A percentile compares a stretch with the other conserved stretches of the same genome.
Evolutionary conservation across 2,113 vertebrate genomes (phyloP).

Genomic region (cat (Felis catus)): DNA sequence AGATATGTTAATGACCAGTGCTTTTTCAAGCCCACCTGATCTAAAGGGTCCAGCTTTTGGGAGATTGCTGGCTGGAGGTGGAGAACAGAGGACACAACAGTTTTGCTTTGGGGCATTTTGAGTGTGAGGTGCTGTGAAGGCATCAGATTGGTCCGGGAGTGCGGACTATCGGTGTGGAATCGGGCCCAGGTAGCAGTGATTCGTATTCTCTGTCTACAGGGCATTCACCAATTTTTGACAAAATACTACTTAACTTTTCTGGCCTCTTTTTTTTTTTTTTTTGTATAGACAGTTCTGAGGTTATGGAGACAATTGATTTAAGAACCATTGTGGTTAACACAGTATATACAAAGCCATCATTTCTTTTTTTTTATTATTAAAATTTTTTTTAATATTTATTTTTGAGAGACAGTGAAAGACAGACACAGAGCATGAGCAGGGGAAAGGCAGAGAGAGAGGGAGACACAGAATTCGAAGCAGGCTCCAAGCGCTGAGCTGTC

Average conservation of each 20-base stretch:
- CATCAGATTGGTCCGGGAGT: background rate
- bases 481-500: too few relatives aligned
- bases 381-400: too few relatives aligned
- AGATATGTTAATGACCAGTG: background rate
- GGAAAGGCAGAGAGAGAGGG: too few relatives aligned
- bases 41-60: background rate
- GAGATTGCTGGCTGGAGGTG: background rate
- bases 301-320: slow-evolving; percentile 32
- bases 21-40: background rate
- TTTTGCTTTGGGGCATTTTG: background rate
- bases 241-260: background rate
- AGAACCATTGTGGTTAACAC: background rate
- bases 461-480: too few relatives aligned
- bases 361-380: background rate
- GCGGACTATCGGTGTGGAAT: background rate
- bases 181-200: too few relatives aligned
- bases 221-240: background rate
- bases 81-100: background rate
- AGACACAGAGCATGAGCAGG: too few relatives aligned
- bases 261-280: background rate
- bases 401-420: too few relatives aligned
- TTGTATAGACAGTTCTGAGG: background rate
- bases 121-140: background rate
- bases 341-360: slow-evolving; percentile 54
- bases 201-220: background rate